These are phyloP conservation scores for Synchiropus splendidus DNA, from an alignment of 2,113 vertebrate genomes.

Conservation along the genomic window DNA sequence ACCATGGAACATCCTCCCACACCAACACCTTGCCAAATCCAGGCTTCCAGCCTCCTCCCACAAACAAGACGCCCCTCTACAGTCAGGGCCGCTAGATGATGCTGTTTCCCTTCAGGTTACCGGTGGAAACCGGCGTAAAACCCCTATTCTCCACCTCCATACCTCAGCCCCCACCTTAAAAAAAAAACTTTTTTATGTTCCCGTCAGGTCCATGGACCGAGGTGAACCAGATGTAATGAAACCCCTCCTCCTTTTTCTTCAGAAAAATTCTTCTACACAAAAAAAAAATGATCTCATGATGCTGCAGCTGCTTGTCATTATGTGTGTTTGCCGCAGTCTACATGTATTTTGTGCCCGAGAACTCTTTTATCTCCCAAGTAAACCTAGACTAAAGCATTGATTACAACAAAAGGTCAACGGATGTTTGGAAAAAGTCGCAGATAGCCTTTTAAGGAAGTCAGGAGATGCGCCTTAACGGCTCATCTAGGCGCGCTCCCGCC, in stretches of 20 bases:
- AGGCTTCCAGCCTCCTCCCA: conserved; percentile 3
- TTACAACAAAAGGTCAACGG: no score
- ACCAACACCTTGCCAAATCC: conserved; percentile 29
- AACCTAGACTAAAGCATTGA: no score
- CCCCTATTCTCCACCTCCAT: not conserved
- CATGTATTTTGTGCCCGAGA: no score
- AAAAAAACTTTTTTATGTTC: conserved; percentile 26
- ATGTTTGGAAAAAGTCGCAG: no score
- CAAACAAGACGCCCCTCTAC: not conserved
- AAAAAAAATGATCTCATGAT: conserved; percentile 23
- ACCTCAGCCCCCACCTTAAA: not conserved
- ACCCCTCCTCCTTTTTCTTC: not conserved
- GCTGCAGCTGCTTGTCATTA: not conserved
- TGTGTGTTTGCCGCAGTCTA: no score
- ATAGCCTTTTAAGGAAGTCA: conserved; percentile 49
- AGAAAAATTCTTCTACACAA: not conserved
- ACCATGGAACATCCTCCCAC: conserved; percentile 27
- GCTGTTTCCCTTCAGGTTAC: conserved; percentile 30
- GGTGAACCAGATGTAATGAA: conserved; percentile 41
- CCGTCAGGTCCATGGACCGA: conserved; percentile 22
- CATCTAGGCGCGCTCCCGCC: conserved; percentile 18
- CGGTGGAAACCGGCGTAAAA: not conserved
- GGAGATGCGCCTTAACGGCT: conserved; percentile 14
- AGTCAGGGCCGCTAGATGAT: conserved; percentile 40
- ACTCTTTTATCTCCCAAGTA: no score